Evolutionary conservation across 2,888 invertebrate species (phyloP), one percentile per base, ranked within the genome.

Genomic region (Clusia tigrina): DNA sequence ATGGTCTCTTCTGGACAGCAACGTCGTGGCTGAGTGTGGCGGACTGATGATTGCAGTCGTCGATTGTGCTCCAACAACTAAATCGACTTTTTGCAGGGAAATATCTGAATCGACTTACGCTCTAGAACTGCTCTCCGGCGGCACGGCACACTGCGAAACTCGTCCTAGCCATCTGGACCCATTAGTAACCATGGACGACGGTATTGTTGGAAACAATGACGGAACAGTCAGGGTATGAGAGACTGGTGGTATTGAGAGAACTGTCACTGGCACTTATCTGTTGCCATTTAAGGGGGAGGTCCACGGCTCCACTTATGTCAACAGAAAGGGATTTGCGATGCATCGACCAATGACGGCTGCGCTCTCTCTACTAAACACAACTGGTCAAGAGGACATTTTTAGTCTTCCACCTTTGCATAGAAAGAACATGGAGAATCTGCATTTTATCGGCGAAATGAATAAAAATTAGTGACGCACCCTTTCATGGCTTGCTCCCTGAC

Each of bases 391-490:
- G 9, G n/a, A 38, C 3, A 25, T 51, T 1, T 15, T 64, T 1
- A 66, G 64, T 32, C 20, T 60, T 9, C 55, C 58, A 1, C n/a
- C 25, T n/a, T 12, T 64, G 5, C 57, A 64, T 17, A 32, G 64
- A 17, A 64, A 64, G 64, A 62, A 54, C 15, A 37, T 56, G 2
- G 54, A 60, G 3, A 66, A 64, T 6, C 48, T 64, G 12, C 48
- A 48, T 1, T 6, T 48, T 20, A 57, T n/a, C n/a, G n/a, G n/a
- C n/a, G n/a, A n/a, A n/a, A n/a, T n/a, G n/a, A n/a, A n/a, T n/a
- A n/a, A n/a, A n/a, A n/a, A n/a, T n/a, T n/a, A n/a, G n/a, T n/a
- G n/a, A n/a, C n/a, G n/a, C n/a, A n/a, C n/a, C n/a, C n/a, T n/a
- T n/a, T n/a, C n/a, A n/a, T n/a, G n/a, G n/a, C n/a, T n/a, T n/a